Evolutionary conservation across 2,888 invertebrate genomes (phyloP).

Genomic region (Eristalis pertinax): DNA sequence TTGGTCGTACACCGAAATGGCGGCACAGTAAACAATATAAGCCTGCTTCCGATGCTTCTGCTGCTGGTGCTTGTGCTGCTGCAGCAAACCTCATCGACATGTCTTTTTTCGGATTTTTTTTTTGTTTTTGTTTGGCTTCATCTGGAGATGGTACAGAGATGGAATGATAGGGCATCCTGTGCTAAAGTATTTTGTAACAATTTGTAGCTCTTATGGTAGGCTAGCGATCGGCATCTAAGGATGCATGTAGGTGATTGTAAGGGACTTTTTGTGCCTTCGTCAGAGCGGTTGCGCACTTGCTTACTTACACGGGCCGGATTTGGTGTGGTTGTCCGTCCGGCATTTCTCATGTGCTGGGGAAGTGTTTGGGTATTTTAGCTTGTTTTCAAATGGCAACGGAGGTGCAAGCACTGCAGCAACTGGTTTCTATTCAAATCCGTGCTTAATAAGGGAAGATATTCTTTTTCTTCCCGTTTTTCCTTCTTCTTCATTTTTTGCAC

Average conservation of each 20-base stretch:
- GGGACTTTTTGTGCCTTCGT: conserved; percentile 25
- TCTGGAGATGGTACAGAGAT: conserved; percentile 52
- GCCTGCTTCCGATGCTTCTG: conserved; percentile 1
- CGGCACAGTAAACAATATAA: conserved; percentile 41
- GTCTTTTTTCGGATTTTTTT: conserved; percentile 24
- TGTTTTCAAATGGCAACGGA: too few relatives aligned
- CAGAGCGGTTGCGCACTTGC: neutral
- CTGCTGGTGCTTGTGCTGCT: conserved; percentile 8
- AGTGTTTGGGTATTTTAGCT: neutral
- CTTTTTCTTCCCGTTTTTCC: too few relatives aligned
- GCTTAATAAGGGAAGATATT: neutral
- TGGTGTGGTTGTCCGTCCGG: neutral
- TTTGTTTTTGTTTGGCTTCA: neutral
- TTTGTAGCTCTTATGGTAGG: conserved; percentile 76
- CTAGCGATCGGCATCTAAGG: conserved; percentile 48
- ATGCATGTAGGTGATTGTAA: conserved; percentile 51
- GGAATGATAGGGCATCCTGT: conserved; percentile 71
- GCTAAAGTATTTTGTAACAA: conserved; percentile 80
- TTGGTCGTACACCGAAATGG: conserved; percentile 51
- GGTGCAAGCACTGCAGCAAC: neutral
- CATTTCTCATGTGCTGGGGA: neutral
- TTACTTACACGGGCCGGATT: neutral
- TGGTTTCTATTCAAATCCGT: neutral
- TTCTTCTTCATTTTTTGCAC: neutral
- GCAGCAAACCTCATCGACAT: conserved; percentile 18